Conservation (phyloP, 2,113 vertebrate genomes). For the Murina feae region DNA sequence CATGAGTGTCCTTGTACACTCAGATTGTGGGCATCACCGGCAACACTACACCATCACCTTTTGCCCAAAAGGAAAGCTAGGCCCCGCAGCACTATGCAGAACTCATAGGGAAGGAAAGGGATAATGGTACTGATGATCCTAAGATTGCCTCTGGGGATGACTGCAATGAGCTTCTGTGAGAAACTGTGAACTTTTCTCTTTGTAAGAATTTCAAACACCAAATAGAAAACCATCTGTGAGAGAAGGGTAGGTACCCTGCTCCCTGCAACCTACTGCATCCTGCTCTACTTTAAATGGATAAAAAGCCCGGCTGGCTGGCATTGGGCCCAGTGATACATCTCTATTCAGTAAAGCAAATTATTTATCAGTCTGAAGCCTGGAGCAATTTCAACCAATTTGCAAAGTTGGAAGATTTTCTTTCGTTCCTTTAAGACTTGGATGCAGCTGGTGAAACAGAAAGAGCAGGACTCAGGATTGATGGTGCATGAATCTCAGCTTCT, state of each 20-base stretch:
- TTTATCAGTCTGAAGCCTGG: neutral
- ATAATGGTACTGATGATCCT: rapidly evolving
- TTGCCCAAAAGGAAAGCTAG: neutral
- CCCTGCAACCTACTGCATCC: neutral
- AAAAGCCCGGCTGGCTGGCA: neutral
- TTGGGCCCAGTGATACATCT: neutral
- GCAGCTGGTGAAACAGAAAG: neutral
- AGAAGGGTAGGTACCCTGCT: neutral
- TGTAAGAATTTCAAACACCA: neutral
- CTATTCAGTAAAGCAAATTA: constrained; percentile 35
- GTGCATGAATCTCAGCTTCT: rapidly evolving
- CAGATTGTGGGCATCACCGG: neutral
- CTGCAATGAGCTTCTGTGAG: neutral
- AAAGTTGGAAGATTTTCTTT: constrained; percentile 25
- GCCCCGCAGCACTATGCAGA: rapidly evolving
- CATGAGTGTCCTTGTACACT: neutral
- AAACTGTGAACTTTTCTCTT: neutral
- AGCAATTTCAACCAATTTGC: constrained; percentile 27
- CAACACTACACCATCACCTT: neutral
- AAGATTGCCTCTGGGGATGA: neutral
- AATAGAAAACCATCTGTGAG: neutral
- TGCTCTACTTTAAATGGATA: neutral
- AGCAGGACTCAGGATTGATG: neutral
- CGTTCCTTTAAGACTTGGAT: neutral
- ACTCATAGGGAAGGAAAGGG: neutral